Base-by-base conservation (phyloP, 2,113 vertebrate species). In the Bucco capensis region DNA sequence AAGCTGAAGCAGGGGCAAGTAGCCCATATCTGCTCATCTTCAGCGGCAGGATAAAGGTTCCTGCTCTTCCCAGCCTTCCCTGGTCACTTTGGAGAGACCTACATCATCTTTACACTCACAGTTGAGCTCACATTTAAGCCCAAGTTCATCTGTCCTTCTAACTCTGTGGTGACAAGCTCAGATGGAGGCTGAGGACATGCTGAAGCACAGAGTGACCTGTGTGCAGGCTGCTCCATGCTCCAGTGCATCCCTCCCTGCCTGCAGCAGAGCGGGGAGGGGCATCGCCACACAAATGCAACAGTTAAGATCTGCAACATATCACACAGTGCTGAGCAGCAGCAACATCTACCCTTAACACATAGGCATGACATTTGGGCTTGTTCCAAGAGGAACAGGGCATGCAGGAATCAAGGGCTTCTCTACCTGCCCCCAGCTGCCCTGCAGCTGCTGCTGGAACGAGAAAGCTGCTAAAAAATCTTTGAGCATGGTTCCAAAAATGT, bases 231-330 rank as follows among this genome's bases (percentile, higher is more conserved):
- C 42, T 71, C 51, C 51, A 3, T 10, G 50, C 57, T 38, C 18
- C 51, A 30, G 2, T 1, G 1, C 18, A 6, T 11, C 31, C 49
- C 44, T 35, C 49, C 50, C 53, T 31, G 30, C 37, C 61, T 19
- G 46, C 51, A 71, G 42, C 3, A 0, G 1, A 12, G n/a, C 5
- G 13, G 66, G 30, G 57, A 75, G 0, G 1, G 11, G 27, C 54
- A 27, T 0, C 2, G 44, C 40, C 62, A 17, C 21, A 31, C 33
- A 12, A 14, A 8, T 4, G 24, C 22, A 47, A 19, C 0, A 1
- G 31, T 21, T 81, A 86, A 67, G 57, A 31, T 24, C 62, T 72
- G 47, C 57, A 40, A 40, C 2, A 2, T 5, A 27, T 24, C 73
- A 50, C 42, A 42, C 19, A 24, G 60, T 1, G 4, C 42, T 28